phyloP scores from a whole-genome alignment of 2,888 invertebrate genomes.

The Notodonta dromedarius region DNA sequence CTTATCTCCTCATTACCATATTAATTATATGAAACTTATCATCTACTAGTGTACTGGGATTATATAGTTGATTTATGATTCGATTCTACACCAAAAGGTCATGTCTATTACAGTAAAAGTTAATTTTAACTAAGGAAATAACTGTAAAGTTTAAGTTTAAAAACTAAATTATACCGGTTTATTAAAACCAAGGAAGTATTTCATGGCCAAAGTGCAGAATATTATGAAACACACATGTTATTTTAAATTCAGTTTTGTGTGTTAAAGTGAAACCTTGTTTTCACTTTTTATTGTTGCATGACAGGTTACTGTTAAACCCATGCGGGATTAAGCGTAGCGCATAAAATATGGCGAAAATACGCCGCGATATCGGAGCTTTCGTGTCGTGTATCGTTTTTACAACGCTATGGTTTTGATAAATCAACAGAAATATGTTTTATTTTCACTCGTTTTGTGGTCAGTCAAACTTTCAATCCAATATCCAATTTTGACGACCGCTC shows the following conservation, averaged over 20 bases:
- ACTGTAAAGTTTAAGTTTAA: neutral
- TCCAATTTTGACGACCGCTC: too few species aligned
- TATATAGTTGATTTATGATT: too few species aligned
- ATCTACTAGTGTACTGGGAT: too few species aligned
- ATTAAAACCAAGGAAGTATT: conserved; percentile 18
- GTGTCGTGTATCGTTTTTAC: conserved; percentile 11
- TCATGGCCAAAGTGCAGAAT: conserved; percentile 24
- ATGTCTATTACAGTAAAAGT: too few species aligned
- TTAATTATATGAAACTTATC: neutral
- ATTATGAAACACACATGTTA: conserved; percentile 29
- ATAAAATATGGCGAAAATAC: conserved; percentile 38
- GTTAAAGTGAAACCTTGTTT: conserved; percentile 67
- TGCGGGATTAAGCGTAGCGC: conserved; percentile 56
- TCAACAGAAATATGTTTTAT: too few species aligned
- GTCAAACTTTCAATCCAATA: too few species aligned
- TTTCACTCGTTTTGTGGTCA: too few species aligned
- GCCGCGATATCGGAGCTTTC: conserved; percentile 13
- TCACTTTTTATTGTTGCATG: conserved; percentile 78
- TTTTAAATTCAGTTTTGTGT: conserved; percentile 34
- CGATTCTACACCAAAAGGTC: too few species aligned
- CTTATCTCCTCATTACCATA: conserved; percentile 8
- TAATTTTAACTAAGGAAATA: too few species aligned
- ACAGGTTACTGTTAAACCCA: conserved; percentile 59
- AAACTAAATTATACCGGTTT: neutral
- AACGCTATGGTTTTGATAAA: neutral